Percentiles rank a stretch among this genome's conserved stretches.
Conservation (phyloP, 2,888 invertebrate genomes). For the Cyclophora albipunctata region DNA sequence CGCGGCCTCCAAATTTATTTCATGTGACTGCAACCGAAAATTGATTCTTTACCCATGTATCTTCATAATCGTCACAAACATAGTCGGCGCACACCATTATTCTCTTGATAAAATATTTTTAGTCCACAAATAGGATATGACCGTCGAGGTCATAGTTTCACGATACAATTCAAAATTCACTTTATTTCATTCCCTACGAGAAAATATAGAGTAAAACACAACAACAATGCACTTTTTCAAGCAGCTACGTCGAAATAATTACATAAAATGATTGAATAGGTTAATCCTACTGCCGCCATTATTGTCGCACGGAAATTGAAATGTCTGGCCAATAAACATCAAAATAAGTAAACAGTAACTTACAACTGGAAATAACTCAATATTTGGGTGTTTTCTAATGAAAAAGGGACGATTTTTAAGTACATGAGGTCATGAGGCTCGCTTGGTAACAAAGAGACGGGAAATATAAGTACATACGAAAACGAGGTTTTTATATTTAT, state of each 20-base stretch:
- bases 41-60: slow-evolving; percentile 57
- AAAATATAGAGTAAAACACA: slow-evolving; percentile 51
- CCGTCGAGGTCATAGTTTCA: slow-evolving; percentile 70
- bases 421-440: slow-evolving; percentile 26
- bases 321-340: slow-evolving; percentile 68
- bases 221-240: slow-evolving; percentile 33
- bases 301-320: slow-evolving; percentile 71
- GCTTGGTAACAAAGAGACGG: slow-evolving; percentile 60
- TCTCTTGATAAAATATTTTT: slow-evolving; percentile 65
- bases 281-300: slow-evolving; percentile 74
- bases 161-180: slow-evolving; percentile 53
- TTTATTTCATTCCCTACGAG: slow-evolving; percentile 51
- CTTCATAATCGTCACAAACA: slow-evolving; percentile 46
- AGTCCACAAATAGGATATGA: slow-evolving; percentile 65
- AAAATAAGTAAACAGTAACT: slow-evolving; percentile 70
- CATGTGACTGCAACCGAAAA: slow-evolving; percentile 72
- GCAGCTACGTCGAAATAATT: slow-evolving; percentile 33
- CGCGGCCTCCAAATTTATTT: slow-evolving; percentile 65
- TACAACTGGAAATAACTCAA: slow-evolving; percentile 26
- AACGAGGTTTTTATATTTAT: slow-evolving; percentile 64
- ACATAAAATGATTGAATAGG: slow-evolving; percentile 60
- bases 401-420: background rate
- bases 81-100: slow-evolving; percentile 50
- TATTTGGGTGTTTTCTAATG: background rate
- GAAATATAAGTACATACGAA: slow-evolving; percentile 56